Conservation (phyloP, 1,140 invertebrate genomes). For the Drosophila mauritiana region DNA sequence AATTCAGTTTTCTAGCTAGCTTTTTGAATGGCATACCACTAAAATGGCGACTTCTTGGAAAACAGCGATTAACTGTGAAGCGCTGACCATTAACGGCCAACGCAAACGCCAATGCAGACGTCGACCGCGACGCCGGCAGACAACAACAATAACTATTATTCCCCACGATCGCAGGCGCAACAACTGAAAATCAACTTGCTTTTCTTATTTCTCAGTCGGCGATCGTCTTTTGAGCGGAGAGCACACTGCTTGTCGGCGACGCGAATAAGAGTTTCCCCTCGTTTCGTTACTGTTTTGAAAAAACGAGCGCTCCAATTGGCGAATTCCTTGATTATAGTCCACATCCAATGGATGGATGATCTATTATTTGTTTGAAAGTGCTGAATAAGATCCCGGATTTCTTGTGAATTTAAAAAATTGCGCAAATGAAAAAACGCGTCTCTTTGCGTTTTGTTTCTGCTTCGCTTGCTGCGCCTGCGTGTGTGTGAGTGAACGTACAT, state of each 20-base stretch:
- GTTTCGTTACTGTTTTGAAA: slow-evolving; percentile 21
- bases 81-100: slow-evolving; percentile 61
- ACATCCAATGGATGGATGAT: slow-evolving; percentile 4
- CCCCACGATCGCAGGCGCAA: slow-evolving; percentile 43
- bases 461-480: slow-evolving; percentile 50
- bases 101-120: slow-evolving; percentile 15
- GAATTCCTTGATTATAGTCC: not conserved
- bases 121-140: slow-evolving; percentile 4
- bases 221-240: slow-evolving; percentile 62
- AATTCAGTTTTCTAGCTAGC: not conserved
- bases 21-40: not conserved
- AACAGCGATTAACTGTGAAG: slow-evolving; percentile 61
- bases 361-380: slow-evolving; percentile 1
- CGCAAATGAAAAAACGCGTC: slow-evolving; percentile 63
- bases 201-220: slow-evolving; percentile 52
- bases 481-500: slow-evolving; percentile 44
- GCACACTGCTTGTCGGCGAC: slow-evolving; percentile 18
- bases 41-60: slow-evolving; percentile 15
- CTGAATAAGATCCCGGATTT: slow-evolving; percentile 20
- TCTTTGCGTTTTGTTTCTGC: slow-evolving; percentile 63
- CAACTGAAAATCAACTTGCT: slow-evolving; percentile 42
- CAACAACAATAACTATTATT: slow-evolving; percentile 14
- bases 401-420: slow-evolving; percentile 36
- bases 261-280: slow-evolving; percentile 40
- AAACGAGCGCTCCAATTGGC: slow-evolving; percentile 22